Conservation (phyloP, 2,113 vertebrate species). For the Callorhinus ursinus region DNA sequence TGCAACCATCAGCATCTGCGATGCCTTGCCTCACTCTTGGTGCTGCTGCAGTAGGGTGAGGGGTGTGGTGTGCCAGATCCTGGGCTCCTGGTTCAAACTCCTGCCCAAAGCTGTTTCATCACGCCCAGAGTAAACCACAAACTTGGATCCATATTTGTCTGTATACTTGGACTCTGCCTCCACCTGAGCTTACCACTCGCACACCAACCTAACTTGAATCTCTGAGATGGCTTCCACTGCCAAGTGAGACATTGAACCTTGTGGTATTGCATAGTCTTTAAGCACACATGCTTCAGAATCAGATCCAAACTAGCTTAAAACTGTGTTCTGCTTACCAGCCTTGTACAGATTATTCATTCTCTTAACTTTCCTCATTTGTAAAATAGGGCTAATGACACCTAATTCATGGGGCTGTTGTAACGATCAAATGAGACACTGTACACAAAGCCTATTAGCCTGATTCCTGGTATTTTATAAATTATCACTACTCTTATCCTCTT, state of each 20-base stretch:
- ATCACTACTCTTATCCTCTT: not conserved
- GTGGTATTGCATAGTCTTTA: not conserved
- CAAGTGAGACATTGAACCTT: not conserved
- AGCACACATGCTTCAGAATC: not conserved
- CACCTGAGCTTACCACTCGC: not conserved
- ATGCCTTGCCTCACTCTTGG: not conserved
- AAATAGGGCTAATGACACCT: not conserved
- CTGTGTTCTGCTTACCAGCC: not conserved
- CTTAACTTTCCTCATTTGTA: not conserved
- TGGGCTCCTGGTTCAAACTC: not conserved
- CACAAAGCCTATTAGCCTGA: not conserved
- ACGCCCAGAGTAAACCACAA: not conserved
- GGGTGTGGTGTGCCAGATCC: not conserved
- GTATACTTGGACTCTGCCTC: not conserved
- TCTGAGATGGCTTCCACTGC: not conserved
- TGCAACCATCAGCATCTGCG: not conserved
- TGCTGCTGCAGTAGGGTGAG: not conserved
- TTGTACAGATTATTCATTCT: not conserved
- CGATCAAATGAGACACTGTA: not conserved
- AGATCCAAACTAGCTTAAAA: not conserved
- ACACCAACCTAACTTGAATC: not conserved
- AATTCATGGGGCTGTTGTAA: not conserved
- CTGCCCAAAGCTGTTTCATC: slow-evolving; percentile 8
- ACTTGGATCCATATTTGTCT: not conserved
- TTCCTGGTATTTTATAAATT: not conserved